Percentiles rank a stretch among this genome's conserved stretches.
Evolutionary conservation across 30 jellyfish, hydroid and myxozoan species (phyloP).

Genomic region (Hydractinia symbiolongicarpus): DNA sequence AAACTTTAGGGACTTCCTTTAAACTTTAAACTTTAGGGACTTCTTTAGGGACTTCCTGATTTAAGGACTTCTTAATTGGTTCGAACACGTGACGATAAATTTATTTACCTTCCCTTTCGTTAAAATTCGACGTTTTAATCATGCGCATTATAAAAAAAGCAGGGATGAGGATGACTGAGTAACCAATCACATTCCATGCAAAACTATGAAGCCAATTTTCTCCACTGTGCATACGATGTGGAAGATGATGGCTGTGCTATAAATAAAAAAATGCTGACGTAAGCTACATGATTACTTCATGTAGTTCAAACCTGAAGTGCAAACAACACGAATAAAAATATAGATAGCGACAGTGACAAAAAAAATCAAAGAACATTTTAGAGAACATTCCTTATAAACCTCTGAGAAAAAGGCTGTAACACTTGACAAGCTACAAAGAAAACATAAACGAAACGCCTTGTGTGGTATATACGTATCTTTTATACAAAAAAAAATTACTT

Average conservation of each 20-base stretch:
- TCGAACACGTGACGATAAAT: not conserved
- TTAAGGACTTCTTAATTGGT: no score
- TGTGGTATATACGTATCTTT: no score
- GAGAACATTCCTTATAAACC: no score
- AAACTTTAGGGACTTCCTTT: no score
- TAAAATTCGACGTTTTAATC: conserved; percentile 64
- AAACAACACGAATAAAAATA: not conserved
- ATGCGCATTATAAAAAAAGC: conserved; percentile 46
- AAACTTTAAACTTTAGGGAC: no score
- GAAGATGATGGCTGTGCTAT: conserved; percentile 22
- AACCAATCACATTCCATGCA: conserved; percentile 75
- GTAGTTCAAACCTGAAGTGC: not conserved
- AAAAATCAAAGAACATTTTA: no score
- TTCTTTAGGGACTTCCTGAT: no score
- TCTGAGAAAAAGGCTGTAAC: no score
- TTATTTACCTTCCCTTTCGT: conserved; percentile 64
- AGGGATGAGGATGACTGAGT: conserved; percentile 66
- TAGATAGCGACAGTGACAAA: no score
- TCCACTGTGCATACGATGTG: conserved; percentile 32
- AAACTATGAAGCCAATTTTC: conserved; percentile 69
- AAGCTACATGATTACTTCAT: not conserved
- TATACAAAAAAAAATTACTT: no score
- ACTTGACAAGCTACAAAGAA: no score
- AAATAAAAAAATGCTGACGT: not conserved
- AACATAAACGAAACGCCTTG: no score